phyloP scores from a whole-genome alignment of 1,140 invertebrate species.

The Drosophila azteca region DNA sequence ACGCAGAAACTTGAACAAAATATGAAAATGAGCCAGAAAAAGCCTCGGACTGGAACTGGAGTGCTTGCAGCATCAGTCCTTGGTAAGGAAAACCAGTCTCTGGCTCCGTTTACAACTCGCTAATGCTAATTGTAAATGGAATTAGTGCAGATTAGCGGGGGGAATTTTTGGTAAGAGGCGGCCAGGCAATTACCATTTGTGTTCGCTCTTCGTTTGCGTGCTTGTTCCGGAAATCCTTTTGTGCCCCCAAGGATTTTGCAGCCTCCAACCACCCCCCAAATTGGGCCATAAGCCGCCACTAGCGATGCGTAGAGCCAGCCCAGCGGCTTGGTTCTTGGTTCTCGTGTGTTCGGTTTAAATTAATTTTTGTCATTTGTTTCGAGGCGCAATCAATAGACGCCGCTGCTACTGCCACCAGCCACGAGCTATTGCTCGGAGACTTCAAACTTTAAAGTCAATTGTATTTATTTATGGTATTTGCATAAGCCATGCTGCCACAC shows the following conservation, averaged over 20 bases:
- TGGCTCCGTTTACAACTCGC: conserved; percentile 69
- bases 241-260: conserved; percentile 25
- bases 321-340: too few species aligned
- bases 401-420: not conserved
- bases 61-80: not conserved
- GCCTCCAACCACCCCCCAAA: too few species aligned
- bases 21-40: conserved; percentile 69
- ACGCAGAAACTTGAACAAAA: conserved; percentile 68
- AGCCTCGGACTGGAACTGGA: conserved; percentile 11
- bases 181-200: conserved; percentile 56
- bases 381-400: conserved; percentile 24
- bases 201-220: conserved; percentile 53
- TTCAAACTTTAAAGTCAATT: conserved; percentile 70
- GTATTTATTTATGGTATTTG: conserved; percentile 61
- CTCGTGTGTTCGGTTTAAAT: conserved; percentile 35
- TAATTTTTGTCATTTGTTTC: conserved; percentile 32
- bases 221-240: conserved; percentile 60
- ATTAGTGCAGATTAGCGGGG: conserved; percentile 75
- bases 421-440: not conserved
- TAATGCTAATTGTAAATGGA: conserved; percentile 83
- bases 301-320: not conserved
- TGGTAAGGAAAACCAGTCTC: conserved; percentile 7
- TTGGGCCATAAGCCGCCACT: conserved; percentile 1
- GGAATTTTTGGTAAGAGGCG: conserved; percentile 36
- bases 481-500: conserved; percentile 32